Base-by-base conservation (phyloP, 2,888 invertebrate genomes). In the Pollenia angustigena region DNA sequence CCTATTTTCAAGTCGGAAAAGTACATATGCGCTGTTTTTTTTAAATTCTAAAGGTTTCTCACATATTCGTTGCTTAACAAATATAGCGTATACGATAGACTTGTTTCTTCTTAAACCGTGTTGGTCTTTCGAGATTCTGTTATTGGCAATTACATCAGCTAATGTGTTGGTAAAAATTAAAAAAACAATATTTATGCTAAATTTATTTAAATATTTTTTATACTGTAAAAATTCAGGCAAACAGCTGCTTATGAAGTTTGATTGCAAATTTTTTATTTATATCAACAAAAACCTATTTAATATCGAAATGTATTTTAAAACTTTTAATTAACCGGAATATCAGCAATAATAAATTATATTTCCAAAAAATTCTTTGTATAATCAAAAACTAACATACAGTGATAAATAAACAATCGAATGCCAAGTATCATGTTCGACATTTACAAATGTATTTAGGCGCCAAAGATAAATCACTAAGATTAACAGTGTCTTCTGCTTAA, bases 401-500 rank as follows among this genome's bases (percentile, higher is more conserved):
- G 69, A 69, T 60, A 71, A 56, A 80, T 71, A 69, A 42, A 16
- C 72, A 79, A 66, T 46, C 44, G 0, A 62, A 40, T 66, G 14
- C 1, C 14, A 50, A 66, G 68, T 66, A 74, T 80, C 62, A 60
- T 81, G 56, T 82, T 85, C 62, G 68, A 84, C 81, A 72, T 60
- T 76, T 81, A 87, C 48, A 84, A 87, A 87, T 84, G 60, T 62
- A 54, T 87, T 66, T 58, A 52, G 66, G 76, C 48, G 80, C 76
- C 75, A 76, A 54, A 84, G 76, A 81, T 87, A 81, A 74, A 81
- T 81, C 76, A 74, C 23, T 74, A 9, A 68, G 79, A 80, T 84
- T 74, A 84, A 46, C 74, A 74, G 32, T 64, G 42, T 16, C 40
- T 71, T 68, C 40, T 54, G 48, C 48, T 32, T 56, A 44, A 74